These are phyloP conservation scores for Pholis gunnellus DNA, from an alignment of 2,113 vertebrate genomes.

Conservation along the genomic window DNA sequence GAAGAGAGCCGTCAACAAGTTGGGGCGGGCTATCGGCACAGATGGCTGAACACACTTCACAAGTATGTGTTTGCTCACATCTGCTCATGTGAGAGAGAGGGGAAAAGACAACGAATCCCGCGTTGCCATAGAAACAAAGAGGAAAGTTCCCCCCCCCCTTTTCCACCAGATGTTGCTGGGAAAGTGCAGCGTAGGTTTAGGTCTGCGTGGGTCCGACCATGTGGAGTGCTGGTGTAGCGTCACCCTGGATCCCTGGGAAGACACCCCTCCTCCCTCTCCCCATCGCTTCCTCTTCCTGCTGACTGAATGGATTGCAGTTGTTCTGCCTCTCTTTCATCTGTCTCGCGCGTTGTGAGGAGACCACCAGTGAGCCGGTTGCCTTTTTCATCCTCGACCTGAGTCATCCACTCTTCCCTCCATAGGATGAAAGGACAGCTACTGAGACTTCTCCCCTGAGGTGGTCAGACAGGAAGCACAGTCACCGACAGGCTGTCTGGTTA, in stretches of 20 bases:
- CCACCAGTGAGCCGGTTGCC: constrained; percentile 45
- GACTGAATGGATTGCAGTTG: constrained; percentile 62
- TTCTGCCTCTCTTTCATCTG: constrained; percentile 69
- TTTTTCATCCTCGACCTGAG: constrained; percentile 62
- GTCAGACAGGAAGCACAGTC: constrained; percentile 68
- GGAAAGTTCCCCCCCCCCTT: constrained; percentile 38
- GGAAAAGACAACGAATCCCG: constrained; percentile 62
- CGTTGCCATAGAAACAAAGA: constrained; percentile 82
- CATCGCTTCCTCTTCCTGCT: constrained; percentile 48
- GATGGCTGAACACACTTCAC: constrained; percentile 53
- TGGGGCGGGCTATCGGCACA: constrained; percentile 47
- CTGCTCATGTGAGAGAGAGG: constrained; percentile 60
- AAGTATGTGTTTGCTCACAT: constrained; percentile 70
- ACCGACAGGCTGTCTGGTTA: constrained; percentile 45
- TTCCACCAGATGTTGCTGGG: constrained; percentile 26
- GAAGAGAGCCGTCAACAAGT: constrained; percentile 43
- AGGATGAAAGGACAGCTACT: constrained; percentile 64
- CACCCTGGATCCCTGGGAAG: constrained; percentile 54
- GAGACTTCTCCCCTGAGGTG: constrained; percentile 57
- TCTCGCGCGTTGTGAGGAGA: constrained; percentile 42
- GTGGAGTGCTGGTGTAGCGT: constrained; percentile 26
- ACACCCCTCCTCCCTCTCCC: not conserved
- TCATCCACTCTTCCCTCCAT: constrained; percentile 67
- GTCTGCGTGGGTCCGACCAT: constrained; percentile 28
- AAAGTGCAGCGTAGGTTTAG: constrained; percentile 31